phyloP scores from a whole-genome alignment of 2,888 invertebrate species.

The Bhutanitis thaidina region DNA sequence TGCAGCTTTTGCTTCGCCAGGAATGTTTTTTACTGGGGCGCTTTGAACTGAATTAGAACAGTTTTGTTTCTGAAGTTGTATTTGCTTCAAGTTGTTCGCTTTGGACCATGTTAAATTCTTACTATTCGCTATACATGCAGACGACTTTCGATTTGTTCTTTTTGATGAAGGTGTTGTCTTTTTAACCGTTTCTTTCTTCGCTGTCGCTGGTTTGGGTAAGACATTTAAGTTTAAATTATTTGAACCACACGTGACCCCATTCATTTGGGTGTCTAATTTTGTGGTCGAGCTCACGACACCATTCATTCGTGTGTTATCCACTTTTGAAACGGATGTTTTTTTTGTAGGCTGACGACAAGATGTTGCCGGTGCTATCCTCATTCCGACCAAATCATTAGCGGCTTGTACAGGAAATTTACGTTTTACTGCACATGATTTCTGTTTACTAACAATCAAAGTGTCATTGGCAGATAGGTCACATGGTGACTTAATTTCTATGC shows the following conservation, averaged over 20 bases:
- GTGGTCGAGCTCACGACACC: slow-evolving; percentile 69
- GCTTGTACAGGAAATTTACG: slow-evolving; percentile 55
- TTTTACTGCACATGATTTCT: slow-evolving; percentile 23
- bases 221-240: slow-evolving; percentile 64
- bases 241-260: slow-evolving; percentile 70
- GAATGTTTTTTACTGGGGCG: slow-evolving; percentile 37
- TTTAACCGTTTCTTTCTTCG: slow-evolving; percentile 54
- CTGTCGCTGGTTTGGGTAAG: slow-evolving; percentile 42
- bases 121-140: slow-evolving; percentile 70
- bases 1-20: slow-evolving; percentile 55
- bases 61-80: slow-evolving; percentile 66
- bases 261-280: slow-evolving; percentile 69
- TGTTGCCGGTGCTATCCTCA: slow-evolving; percentile 50
- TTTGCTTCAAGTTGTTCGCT: slow-evolving; percentile 69
- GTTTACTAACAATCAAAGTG: slow-evolving; percentile 35
- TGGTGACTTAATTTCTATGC: slow-evolving; percentile 39
- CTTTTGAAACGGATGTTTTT: slow-evolving; percentile 42
- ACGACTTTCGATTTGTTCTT: slow-evolving; percentile 68
- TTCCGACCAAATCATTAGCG: slow-evolving; percentile 37
- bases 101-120: slow-evolving; percentile 74
- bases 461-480: slow-evolving; percentile 65
- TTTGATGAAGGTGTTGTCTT: slow-evolving; percentile 47
- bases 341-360: slow-evolving; percentile 46
- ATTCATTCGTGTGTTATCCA: slow-evolving; percentile 49
- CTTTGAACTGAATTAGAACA: slow-evolving; percentile 48